A percentile compares a stretch with the other conserved stretches of the same genome.
Conservation (phyloP, 2,113 vertebrate genomes). For the Ovis aries region ARS-UI_Ramb_v3.0 NC_056074.1:2617501-2618000, state of each 20-base stretch:
- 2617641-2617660: not conserved
- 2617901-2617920: not conserved
- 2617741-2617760: not conserved
- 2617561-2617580: not conserved
- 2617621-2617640: not conserved
- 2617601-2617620: not conserved
- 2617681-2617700: not conserved
- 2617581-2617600: not conserved
- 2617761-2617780: not conserved
- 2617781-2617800: not conserved
- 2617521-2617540: not conserved
- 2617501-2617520: not conserved
- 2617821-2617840: not conserved
- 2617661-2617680: not conserved
- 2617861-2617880: not conserved
- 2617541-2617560: not conserved
- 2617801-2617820: not conserved
- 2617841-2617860: not conserved
- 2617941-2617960: not conserved
- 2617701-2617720: not conserved
- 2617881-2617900: not conserved
- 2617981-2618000: not conserved
- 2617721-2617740: not conserved
- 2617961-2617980: not conserved
- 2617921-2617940: not conserved